Evolutionary conservation across 2,797 vertebrate genomes (phyloP).

Genomic region (Chiroxiphia lanceolata): DNA sequence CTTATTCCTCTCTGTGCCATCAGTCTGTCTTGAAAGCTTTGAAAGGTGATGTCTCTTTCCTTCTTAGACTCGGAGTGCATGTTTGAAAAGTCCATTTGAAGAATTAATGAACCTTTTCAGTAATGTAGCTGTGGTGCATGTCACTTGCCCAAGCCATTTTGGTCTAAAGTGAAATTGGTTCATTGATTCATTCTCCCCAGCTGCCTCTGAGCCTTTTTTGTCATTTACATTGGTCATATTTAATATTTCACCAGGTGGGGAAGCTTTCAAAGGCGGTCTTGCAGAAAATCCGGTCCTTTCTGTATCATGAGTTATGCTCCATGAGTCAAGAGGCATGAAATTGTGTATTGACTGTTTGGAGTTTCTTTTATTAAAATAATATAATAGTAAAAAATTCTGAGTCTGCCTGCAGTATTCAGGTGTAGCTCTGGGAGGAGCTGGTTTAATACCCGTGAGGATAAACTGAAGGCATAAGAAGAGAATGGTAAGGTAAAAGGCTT

Average conservation of each 20-base stretch:
- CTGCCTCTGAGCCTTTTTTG: background rate
- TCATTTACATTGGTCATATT: background rate
- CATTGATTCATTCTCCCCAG: background rate
- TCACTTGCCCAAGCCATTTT: background rate
- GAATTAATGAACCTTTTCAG: background rate
- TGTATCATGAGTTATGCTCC: background rate
- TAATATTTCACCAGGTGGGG: background rate
- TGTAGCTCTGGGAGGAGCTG: background rate
- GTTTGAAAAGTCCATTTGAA: slow-evolving; percentile 10
- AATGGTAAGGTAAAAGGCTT: background rate
- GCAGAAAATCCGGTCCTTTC: background rate
- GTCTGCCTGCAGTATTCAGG: background rate
- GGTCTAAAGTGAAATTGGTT: background rate
- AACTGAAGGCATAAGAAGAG: background rate
- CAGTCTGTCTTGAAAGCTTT: background rate
- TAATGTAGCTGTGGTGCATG: background rate
- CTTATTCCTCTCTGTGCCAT: background rate
- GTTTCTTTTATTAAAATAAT: background rate
- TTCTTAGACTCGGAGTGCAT: background rate
- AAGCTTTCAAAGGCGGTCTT: background rate
- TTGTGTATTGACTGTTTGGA: background rate
- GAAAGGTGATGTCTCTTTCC: background rate
- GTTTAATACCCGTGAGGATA: accelerated
- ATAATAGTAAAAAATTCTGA: background rate
- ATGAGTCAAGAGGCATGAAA: background rate